Evolutionary conservation across 2,113 vertebrate genomes (phyloP).

Genomic region (Aegotheles bennettii): DNA sequence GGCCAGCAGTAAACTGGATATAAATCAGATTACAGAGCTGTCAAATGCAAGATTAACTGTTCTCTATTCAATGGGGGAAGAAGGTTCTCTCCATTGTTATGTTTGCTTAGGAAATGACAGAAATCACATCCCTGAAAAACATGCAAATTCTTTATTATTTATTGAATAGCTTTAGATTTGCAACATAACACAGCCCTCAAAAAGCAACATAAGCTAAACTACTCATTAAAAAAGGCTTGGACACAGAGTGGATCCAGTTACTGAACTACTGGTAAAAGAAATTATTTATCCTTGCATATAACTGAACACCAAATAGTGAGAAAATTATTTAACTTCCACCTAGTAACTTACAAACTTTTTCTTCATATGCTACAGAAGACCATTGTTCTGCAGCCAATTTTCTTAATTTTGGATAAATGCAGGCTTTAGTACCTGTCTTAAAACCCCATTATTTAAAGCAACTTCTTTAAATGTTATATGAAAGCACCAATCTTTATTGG

Average conservation of each 20-base stretch:
- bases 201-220: not conserved
- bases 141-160: not conserved
- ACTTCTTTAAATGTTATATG: not conserved
- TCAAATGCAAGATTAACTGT: not conserved
- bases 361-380: not conserved
- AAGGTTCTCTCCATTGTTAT: not conserved
- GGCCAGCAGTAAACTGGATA: not conserved
- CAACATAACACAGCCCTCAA: not conserved
- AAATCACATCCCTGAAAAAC: not conserved
- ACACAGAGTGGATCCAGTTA: not conserved
- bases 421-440: not conserved
- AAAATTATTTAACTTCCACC: not conserved
- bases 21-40: not conserved
- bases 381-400: not conserved
- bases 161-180: not conserved
- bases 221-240: not conserved
- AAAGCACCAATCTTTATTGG: not conserved
- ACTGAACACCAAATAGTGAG: not conserved
- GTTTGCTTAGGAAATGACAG: not conserved
- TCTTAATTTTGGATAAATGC: not conserved
- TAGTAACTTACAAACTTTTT: not conserved
- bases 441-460: not conserved
- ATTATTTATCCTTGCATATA: not conserved
- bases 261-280: not conserved
- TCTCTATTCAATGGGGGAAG: not conserved